Percentiles rank a stretch among this genome's conserved stretches.
Evolutionary conservation across 2,888 invertebrate species (phyloP).

Genomic region (Apodemia duryi): DNA sequence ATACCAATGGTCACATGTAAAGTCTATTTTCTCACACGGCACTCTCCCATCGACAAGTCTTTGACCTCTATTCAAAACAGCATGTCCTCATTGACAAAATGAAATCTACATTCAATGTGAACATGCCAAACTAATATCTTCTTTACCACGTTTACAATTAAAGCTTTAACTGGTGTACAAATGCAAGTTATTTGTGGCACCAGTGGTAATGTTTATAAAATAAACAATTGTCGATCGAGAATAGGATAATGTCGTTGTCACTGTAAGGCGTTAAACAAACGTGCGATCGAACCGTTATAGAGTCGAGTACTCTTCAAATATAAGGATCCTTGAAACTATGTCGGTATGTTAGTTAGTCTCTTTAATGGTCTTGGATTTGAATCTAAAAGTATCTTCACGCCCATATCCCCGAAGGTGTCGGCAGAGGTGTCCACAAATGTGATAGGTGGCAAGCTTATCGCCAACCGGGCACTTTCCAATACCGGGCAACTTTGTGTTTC

Average conservation of each 20-base stretch:
- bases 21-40: slow-evolving; percentile 41
- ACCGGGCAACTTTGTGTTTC: too few species aligned
- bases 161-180: background rate
- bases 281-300: slow-evolving; percentile 36
- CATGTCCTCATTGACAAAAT: slow-evolving; percentile 47
- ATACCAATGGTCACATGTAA: slow-evolving; percentile 26
- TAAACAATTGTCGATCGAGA: slow-evolving; percentile 66
- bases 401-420: too few species aligned
- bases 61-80: slow-evolving; percentile 64
- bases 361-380: background rate
- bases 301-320: slow-evolving; percentile 37
- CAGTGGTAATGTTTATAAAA: slow-evolving; percentile 53
- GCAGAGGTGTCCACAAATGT: too few species aligned
- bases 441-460: too few species aligned
- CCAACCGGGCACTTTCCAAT: too few species aligned
- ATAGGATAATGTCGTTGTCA: slow-evolving; percentile 71
- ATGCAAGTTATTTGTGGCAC: slow-evolving; percentile 11
- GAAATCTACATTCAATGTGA: slow-evolving; percentile 21
- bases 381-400: too few species aligned
- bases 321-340: slow-evolving; percentile 21
- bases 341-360: background rate
- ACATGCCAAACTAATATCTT: slow-evolving; percentile 20
- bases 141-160: slow-evolving; percentile 23
- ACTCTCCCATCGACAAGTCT: slow-evolving; percentile 44
- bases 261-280: slow-evolving; percentile 55